phyloP scores from a whole-genome alignment of 92 coral and sea anemone genomes.

The Porites lobata region DNA sequence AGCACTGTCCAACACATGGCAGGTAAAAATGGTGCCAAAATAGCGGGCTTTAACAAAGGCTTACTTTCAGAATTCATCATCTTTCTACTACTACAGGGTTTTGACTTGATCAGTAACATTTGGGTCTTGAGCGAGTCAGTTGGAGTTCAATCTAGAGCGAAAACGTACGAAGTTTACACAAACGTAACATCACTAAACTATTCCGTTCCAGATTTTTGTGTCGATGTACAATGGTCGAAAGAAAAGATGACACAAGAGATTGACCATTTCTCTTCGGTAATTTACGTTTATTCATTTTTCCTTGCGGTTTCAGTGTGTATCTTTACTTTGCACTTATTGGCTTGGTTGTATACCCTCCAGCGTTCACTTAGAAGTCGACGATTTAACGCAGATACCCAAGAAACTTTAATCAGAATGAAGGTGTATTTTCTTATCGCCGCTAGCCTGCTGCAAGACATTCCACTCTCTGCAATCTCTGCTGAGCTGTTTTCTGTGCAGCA shows the following conservation, averaged over 20 bases:
- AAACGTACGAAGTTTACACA: slow-evolving; percentile 51
- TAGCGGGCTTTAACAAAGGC: slow-evolving; percentile 80
- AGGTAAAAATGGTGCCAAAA: not conserved
- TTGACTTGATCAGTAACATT: slow-evolving; percentile 85
- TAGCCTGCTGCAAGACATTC: slow-evolving; percentile 91
- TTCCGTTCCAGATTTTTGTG: slow-evolving; percentile 76
- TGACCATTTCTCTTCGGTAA: slow-evolving; percentile 61
- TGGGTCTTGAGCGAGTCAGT: slow-evolving; percentile 82
- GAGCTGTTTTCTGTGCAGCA: slow-evolving; percentile 87
- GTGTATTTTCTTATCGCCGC: slow-evolving; percentile 82
- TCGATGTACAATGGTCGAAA: slow-evolving; percentile 71
- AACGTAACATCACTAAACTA: slow-evolving; percentile 71
- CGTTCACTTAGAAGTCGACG: slow-evolving; percentile 75
- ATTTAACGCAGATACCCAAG: slow-evolving; percentile 77
- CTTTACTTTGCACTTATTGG: slow-evolving; percentile 74
- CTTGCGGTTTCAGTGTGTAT: slow-evolving; percentile 81
- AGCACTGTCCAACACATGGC: not conserved
- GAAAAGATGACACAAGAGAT: slow-evolving; percentile 66
- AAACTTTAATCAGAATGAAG: slow-evolving; percentile 76
- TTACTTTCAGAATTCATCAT: slow-evolving; percentile 83
- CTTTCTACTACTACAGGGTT: slow-evolving; percentile 88
- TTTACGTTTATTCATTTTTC: slow-evolving; percentile 71
- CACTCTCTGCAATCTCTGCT: slow-evolving; percentile 90
- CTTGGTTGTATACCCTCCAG: slow-evolving; percentile 90
- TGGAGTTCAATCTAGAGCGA: slow-evolving; percentile 54